phyloP scores from a whole-genome alignment of 2,888 invertebrate species.

The Mechanitis mazaeus region DNA sequence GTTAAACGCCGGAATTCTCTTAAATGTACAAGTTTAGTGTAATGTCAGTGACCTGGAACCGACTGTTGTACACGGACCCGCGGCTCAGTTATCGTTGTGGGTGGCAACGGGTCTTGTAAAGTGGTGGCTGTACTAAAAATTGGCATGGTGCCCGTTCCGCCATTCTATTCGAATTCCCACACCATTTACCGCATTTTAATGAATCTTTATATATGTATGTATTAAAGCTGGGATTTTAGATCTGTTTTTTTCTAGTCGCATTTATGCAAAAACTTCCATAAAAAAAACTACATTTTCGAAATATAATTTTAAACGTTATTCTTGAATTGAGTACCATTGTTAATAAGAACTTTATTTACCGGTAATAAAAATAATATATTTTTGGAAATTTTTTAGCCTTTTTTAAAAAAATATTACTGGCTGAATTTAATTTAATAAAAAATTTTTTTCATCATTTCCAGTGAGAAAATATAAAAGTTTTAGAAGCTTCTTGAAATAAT shows the following conservation, averaged over 20 bases:
- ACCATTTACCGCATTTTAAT: conserved; percentile 65
- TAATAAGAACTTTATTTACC: too few relatives aligned
- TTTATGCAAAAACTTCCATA: too few relatives aligned
- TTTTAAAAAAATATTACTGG: too few relatives aligned
- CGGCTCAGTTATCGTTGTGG: background rate
- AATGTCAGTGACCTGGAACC: conserved; percentile 28
- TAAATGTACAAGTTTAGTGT: conserved; percentile 22
- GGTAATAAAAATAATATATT: too few relatives aligned
- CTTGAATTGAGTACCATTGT: too few relatives aligned
- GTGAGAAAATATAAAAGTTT: conserved; percentile 4
- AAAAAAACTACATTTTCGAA: too few relatives aligned
- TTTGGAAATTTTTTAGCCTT: too few relatives aligned
- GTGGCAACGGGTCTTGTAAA: conserved; percentile 12
- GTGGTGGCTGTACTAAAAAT: conserved; percentile 39
- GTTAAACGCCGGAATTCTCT: conserved; percentile 21
- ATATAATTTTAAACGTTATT: too few relatives aligned
- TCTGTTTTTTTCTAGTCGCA: too few relatives aligned
- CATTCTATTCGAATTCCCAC: conserved; percentile 56
- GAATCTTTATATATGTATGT: conserved; percentile 33
- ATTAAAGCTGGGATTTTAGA: background rate
- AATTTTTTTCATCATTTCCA: background rate
- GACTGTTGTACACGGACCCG: conserved; percentile 17
- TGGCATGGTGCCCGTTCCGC: conserved; percentile 56
- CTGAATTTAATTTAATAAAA: too few relatives aligned
- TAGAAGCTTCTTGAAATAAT: conserved; percentile 12